These are phyloP conservation scores for Drosophila melanogaster DNA, from an alignment of 1,140 invertebrate species.

Conservation along the genomic window DNA sequence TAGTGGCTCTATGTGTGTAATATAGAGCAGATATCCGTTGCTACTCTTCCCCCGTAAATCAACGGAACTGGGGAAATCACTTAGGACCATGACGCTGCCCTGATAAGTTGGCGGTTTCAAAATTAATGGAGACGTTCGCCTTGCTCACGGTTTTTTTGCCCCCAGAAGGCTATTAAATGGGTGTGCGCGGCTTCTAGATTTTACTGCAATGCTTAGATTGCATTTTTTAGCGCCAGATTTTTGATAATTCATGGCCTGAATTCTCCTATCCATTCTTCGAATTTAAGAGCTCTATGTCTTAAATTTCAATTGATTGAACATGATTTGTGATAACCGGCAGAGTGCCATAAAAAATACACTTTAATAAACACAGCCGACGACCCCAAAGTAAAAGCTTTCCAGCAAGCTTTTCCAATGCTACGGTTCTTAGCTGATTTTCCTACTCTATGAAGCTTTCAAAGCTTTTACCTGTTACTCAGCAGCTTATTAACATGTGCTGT, in stretches of 20 bases:
- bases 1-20: conserved; percentile 36
- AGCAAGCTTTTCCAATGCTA: neutral
- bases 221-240: conserved; percentile 26
- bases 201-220: conserved; percentile 51
- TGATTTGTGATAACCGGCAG: conserved; percentile 32
- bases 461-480: conserved; percentile 23
- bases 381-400: neutral
- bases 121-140: conserved; percentile 74
- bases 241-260: conserved; percentile 9
- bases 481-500: conserved; percentile 17
- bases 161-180: conserved; percentile 24
- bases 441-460: conserved; percentile 34
- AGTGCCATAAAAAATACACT: neutral
- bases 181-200: conserved; percentile 10
- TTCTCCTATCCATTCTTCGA: neutral
- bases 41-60: conserved; percentile 54
- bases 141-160: conserved; percentile 13
- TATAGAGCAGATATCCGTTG: conserved; percentile 42
- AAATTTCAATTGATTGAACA: conserved; percentile 41
- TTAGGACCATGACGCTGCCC: conserved; percentile 68
- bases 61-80: conserved; percentile 66
- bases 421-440: conserved; percentile 13
- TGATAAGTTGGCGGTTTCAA: conserved; percentile 77
- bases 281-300: neutral
- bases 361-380: neutral